Evolutionary conservation across 2,888 invertebrate species (phyloP), one percentile per base, ranked within the genome.

Genomic region (Spodoptera picta): DNA sequence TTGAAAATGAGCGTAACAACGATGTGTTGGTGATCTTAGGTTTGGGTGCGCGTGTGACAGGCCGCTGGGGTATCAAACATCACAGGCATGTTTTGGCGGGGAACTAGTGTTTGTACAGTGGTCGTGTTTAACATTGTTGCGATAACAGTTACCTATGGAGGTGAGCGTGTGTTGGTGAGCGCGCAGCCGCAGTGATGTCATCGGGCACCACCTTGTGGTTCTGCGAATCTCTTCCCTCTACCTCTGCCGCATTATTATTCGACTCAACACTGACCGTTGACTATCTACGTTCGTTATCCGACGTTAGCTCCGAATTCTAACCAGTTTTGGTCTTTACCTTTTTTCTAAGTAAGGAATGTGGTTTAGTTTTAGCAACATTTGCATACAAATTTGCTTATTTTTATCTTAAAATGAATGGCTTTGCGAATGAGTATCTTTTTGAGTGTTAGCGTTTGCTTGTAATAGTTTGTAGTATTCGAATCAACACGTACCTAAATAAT

Each of bases 211-310:
- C 87, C 90, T 90, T 84, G 81, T 81, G 83, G 82, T 93, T 94
- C 92, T 88, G 88, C 90, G 93, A 93, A 93, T 61, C 68, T 86
- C 88, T 88, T 84, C 91, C 84, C 87, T 85, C 86, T 80, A 80
- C 84, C 82, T 85, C 86, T 80, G 79, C 84, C 82, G 79, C 84
- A 89, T 92, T 92, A 90, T 90, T 92, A 92, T 92, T 90, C 88
- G 78, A 81, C 76, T 91, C 88, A 78, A 81, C 81, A 68, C 76
- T 73, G 80, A 77, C 85, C 83, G 83, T 81, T 78, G 75, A 84
- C 85, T 88, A 88, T 89, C 85, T 71, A 65, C 62, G 79, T 82
- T 88, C 86, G 84, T 87, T 88, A 85, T 84, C 82, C 81, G 76
- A 80, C 82, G 75, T 89, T 83, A 83, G 80, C 83, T 82, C 82